Percentiles rank a stretch among this genome's conserved stretches.
phyloP scores from a whole-genome alignment of 2,888 invertebrate species.

The Lacanobia wlatinum region DNA sequence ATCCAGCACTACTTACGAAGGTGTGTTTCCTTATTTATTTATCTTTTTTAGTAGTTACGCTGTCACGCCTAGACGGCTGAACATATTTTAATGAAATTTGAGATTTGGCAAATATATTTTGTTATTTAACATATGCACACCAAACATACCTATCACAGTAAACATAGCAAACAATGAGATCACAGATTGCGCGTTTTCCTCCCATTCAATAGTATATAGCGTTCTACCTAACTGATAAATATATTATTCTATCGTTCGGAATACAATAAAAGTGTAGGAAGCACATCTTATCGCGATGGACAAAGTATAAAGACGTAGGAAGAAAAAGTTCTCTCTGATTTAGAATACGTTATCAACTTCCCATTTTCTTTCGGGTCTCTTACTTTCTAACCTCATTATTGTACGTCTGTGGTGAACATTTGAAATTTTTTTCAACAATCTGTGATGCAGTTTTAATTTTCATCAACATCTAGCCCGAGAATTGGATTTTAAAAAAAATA shows the following conservation, averaged over 20 bases:
- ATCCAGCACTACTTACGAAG: no score
- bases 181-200: slow-evolving; percentile 39
- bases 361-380: slow-evolving; percentile 29
- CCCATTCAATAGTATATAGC: slow-evolving; percentile 27
- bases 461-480: no score
- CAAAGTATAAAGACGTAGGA: slow-evolving; percentile 2
- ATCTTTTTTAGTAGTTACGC: no score
- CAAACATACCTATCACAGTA: slow-evolving; percentile 15
- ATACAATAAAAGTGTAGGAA: slow-evolving; percentile 31
- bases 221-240: slow-evolving; percentile 3
- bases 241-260: slow-evolving; percentile 11
- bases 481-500: no score
- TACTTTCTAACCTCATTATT: no score
- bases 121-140: not conserved
- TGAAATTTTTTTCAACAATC: no score
- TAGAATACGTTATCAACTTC: slow-evolving; percentile 41
- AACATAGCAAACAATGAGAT: slow-evolving; percentile 34
- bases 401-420: no score
- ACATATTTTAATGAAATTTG: no score
- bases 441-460: no score
- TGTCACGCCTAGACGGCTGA: no score
- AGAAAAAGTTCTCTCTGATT: slow-evolving; percentile 24
- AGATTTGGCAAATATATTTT: no score
- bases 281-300: slow-evolving; percentile 31
- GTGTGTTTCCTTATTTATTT: no score